Conservation (phyloP, 2,797 vertebrate species). For the Manis crassicaudata region DNA sequence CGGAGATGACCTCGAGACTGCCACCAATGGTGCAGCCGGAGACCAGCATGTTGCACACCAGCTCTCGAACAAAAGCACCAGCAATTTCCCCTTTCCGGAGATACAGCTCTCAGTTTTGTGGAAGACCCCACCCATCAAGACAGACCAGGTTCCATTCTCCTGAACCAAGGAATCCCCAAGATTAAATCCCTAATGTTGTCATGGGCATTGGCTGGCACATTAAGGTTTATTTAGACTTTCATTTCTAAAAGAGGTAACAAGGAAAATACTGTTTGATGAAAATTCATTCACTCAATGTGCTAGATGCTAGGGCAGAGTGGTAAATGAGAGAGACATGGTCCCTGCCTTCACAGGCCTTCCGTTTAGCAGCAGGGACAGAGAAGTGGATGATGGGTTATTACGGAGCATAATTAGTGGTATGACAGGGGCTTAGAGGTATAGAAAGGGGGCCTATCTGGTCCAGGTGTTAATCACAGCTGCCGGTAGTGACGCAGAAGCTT, state of each 20-base stretch:
- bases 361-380: not conserved
- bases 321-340: not conserved
- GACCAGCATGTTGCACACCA: not conserved
- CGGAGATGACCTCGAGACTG: not conserved
- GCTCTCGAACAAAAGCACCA: not conserved
- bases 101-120: not conserved
- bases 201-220: not conserved
- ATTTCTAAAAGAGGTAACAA: not conserved
- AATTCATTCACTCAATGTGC: not conserved
- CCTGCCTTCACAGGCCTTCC: not conserved
- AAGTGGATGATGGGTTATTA: not conserved
- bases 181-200: not conserved
- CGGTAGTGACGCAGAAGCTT: not conserved
- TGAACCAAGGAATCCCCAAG: not conserved
- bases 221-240: constrained; percentile 12
- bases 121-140: not conserved
- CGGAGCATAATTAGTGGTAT: not conserved
- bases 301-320: not conserved
- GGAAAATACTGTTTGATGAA: not conserved
- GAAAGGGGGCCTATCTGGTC: not conserved
- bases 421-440: not conserved
- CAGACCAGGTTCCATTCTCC: not conserved
- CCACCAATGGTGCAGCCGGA: accelerated
- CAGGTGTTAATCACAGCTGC: not conserved
- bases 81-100: not conserved